Evolutionary conservation across 2,888 invertebrate species (phyloP).

Genomic region (Caenorhabditis zanzibari): DNA sequence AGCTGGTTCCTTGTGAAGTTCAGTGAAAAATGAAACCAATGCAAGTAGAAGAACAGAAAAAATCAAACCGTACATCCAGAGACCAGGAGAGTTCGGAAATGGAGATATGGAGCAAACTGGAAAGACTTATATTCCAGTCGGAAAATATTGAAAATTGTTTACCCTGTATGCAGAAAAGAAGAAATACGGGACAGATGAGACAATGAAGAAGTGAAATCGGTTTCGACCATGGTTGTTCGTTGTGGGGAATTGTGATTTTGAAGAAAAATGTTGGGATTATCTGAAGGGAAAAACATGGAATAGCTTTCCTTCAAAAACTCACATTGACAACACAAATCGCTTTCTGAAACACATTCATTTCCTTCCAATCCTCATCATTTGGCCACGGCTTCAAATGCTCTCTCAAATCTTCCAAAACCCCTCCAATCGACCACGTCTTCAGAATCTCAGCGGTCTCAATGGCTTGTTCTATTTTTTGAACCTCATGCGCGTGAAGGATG

Average conservation of each 20-base stretch:
- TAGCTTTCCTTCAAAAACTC: slow-evolving; percentile 6
- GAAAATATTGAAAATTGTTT: neutral
- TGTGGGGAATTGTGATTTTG: slow-evolving; percentile 86
- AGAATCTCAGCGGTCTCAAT: slow-evolving; percentile 36
- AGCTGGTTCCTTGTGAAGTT: slow-evolving; percentile 66
- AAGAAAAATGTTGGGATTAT: slow-evolving; percentile 86
- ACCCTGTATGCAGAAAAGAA: slow-evolving; percentile 76
- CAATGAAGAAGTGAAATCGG: slow-evolving; percentile 86
- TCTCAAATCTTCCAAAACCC: slow-evolving; percentile 46
- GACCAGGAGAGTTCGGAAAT: slow-evolving; percentile 58
- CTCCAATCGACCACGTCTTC: slow-evolving; percentile 34
- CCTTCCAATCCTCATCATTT: slow-evolving; percentile 54
- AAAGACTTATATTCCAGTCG: slow-evolving; percentile 22
- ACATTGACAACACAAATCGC: slow-evolving; percentile 47
- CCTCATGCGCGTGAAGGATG: slow-evolving; percentile 48
- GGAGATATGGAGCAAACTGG: slow-evolving; percentile 53
- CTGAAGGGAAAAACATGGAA: slow-evolving; percentile 80
- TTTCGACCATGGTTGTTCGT: slow-evolving; percentile 86
- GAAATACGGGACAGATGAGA: slow-evolving; percentile 84
- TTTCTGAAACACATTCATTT: slow-evolving; percentile 60
- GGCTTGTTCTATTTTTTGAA: slow-evolving; percentile 29
- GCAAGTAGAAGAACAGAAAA: slow-evolving; percentile 67
- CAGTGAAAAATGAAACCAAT: slow-evolving; percentile 68
- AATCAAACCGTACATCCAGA: slow-evolving; percentile 67
- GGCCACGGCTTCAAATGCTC: slow-evolving; percentile 67